A percentile compares a stretch with the other conserved stretches of the same genome.
phyloP scores from a whole-genome alignment of 2,888 invertebrate genomes.

The Aquatica leii region DNA sequence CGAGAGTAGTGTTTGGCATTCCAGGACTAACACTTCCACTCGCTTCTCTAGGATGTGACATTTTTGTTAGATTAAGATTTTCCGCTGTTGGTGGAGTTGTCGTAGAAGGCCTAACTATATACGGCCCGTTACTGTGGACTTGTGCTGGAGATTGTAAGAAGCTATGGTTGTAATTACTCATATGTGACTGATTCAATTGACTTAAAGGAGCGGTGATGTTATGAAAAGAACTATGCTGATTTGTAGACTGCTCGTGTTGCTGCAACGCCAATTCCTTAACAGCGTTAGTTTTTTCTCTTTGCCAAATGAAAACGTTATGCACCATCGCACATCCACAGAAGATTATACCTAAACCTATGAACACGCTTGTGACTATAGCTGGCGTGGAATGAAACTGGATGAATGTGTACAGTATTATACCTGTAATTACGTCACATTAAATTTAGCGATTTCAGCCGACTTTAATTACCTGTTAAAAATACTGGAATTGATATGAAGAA shows the following conservation, averaged over 20 bases:
- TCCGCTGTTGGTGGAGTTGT: conserved; percentile 64
- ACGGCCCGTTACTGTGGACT: conserved; percentile 62
- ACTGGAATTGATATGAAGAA: conserved; percentile 95
- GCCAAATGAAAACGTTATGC: conserved; percentile 95
- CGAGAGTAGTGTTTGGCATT: conserved; percentile 64
- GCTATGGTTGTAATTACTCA: conserved; percentile 56
- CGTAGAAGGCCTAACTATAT: conserved; percentile 69
- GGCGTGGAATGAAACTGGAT: conserved; percentile 92
- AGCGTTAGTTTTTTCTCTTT: conserved; percentile 86
- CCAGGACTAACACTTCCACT: conserved; percentile 73
- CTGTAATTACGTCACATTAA: conserved; percentile 63
- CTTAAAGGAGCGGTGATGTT: conserved; percentile 52
- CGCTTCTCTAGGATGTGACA: conserved; percentile 60
- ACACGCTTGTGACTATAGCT: conserved; percentile 87
- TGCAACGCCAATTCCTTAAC: conserved; percentile 68
- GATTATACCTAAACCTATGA: conserved; percentile 90
- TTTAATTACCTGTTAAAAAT: conserved; percentile 80
- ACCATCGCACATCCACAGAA: conserved; percentile 94
- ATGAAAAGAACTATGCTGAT: conserved; percentile 53
- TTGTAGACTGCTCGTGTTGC: conserved; percentile 49
- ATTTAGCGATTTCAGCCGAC: not conserved
- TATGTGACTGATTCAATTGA: conserved; percentile 57
- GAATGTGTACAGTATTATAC: conserved; percentile 90
- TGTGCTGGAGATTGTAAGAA: conserved; percentile 53
- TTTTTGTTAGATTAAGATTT: conserved; percentile 53